These are phyloP conservation scores for Steinernema scapterisci DNA, from an alignment of 2,888 invertebrate species.

Conservation along the genomic window DNA sequence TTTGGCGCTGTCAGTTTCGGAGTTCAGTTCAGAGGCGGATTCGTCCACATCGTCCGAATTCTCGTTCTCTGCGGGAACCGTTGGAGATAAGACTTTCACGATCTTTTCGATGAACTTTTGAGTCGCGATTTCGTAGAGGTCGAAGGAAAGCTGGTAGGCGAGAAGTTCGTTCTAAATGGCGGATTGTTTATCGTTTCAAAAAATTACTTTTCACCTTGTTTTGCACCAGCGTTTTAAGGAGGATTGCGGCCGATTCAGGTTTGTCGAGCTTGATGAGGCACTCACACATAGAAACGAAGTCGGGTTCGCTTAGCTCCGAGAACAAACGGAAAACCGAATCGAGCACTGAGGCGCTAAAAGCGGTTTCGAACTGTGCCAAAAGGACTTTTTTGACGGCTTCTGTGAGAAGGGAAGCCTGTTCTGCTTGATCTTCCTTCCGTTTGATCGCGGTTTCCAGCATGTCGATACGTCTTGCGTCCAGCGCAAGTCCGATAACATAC, in stretches of 20 bases:
- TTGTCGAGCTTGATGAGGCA: constrained; percentile 60
- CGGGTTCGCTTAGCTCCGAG: constrained; percentile 78
- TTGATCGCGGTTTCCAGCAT: constrained; percentile 86
- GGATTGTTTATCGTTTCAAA: not conserved
- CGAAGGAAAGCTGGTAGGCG: constrained; percentile 98
- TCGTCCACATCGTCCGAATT: not conserved
- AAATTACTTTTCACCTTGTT: not conserved
- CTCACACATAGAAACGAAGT: constrained; percentile 92
- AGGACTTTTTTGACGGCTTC: constrained; percentile 96
- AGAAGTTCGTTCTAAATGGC: constrained; percentile 68
- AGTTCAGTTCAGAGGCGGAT: not conserved
- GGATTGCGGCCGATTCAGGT: constrained; percentile 51
- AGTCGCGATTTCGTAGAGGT: constrained; percentile 97
- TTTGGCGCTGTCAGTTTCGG: not conserved
- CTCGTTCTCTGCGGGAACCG: not conserved
- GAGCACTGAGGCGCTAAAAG: constrained; percentile 87
- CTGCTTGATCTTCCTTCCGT: constrained; percentile 43
- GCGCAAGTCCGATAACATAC: constrained; percentile 85
- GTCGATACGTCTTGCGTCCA: constrained; percentile 96
- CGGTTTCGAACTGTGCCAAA: constrained; percentile 90
- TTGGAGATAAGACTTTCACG: constrained; percentile 74
- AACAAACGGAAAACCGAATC: constrained; percentile 87
- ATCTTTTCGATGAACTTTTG: constrained; percentile 92
- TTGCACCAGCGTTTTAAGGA: constrained; percentile 42
- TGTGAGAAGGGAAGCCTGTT: constrained; percentile 81